A percentile compares a stretch with the other conserved stretches of the same genome.
phyloP scores from a whole-genome alignment of 2,113 vertebrate genomes.

The Polypterus bichir region DNA sequence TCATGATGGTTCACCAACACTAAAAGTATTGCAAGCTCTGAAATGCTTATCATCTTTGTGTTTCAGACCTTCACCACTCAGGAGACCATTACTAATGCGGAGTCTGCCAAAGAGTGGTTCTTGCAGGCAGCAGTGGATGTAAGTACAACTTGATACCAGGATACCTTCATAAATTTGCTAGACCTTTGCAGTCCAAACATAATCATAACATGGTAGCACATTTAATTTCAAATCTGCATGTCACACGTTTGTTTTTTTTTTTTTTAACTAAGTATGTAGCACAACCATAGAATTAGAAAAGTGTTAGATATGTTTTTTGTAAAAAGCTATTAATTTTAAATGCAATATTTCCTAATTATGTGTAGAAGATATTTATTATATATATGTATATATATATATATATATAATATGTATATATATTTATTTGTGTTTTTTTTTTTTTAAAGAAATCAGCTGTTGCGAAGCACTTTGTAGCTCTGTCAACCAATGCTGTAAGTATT shows the following conservation, averaged over 20 bases:
- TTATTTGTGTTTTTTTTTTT: constrained; percentile 13
- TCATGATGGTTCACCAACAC: too few relatives aligned
- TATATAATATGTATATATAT: too few relatives aligned
- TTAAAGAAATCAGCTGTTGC: constrained; percentile 74
- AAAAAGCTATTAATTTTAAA: too few relatives aligned
- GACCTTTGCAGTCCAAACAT: too few relatives aligned
- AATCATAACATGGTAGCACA: too few relatives aligned
- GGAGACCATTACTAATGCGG: constrained; percentile 97
- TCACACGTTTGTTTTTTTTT: neutral
- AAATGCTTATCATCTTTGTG: neutral
- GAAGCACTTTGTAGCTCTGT: constrained; percentile 95
- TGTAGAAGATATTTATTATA: too few relatives aligned
- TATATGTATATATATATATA: too few relatives aligned
- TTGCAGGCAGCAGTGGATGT: constrained; percentile 69
- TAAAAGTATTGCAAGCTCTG: neutral
- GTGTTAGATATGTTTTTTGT: too few relatives aligned
- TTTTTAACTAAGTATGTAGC: neutral
- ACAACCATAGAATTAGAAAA: neutral
- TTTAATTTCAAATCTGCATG: too few relatives aligned
- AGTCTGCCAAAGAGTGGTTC: constrained; percentile 91
- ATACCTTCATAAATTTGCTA: neutral
- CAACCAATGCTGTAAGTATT: constrained; percentile 83
- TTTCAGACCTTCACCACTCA: constrained; percentile 91
- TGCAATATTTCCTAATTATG: too few relatives aligned
- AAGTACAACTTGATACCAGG: constrained; percentile 31